Evolutionary conservation across 2,113 vertebrate genomes (phyloP).

Genomic region (Vulpes ferrilata): DNA sequence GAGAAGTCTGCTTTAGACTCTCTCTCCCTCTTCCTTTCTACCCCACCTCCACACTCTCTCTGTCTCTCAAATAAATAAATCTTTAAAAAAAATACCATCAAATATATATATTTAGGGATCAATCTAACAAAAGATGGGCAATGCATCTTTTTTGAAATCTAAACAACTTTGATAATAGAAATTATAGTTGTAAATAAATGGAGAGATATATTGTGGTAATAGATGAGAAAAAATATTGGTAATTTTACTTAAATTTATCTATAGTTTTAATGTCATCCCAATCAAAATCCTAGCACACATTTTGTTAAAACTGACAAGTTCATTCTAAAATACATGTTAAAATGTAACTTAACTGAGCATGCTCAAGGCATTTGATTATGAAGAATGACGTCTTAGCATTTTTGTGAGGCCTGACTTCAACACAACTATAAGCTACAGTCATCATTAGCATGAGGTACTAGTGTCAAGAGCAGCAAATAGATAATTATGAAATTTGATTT

Average conservation of each 20-base stretch:
- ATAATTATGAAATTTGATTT: background rate
- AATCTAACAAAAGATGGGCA: background rate
- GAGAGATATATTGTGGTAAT: background rate
- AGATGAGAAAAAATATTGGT: background rate
- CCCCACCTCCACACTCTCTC: background rate
- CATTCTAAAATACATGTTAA: background rate
- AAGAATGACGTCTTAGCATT: background rate
- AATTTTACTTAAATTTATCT: background rate
- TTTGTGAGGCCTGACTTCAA: background rate
- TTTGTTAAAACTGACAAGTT: background rate
- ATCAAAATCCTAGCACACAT: background rate
- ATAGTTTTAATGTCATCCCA: background rate
- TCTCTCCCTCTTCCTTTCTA: background rate
- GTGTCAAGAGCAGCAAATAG: background rate
- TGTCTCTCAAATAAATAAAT: background rate
- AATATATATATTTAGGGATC: background rate
- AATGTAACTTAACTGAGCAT: background rate
- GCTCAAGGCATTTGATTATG: background rate
- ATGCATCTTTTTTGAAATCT: background rate
- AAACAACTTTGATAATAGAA: background rate
- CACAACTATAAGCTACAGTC: background rate
- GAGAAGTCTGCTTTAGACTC: background rate
- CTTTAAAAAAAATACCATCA: background rate
- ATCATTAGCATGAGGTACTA: background rate
- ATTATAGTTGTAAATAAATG: background rate